phyloP scores from a whole-genome alignment of 2,113 vertebrate genomes.

The Neopipo cinnamomea region DNA sequence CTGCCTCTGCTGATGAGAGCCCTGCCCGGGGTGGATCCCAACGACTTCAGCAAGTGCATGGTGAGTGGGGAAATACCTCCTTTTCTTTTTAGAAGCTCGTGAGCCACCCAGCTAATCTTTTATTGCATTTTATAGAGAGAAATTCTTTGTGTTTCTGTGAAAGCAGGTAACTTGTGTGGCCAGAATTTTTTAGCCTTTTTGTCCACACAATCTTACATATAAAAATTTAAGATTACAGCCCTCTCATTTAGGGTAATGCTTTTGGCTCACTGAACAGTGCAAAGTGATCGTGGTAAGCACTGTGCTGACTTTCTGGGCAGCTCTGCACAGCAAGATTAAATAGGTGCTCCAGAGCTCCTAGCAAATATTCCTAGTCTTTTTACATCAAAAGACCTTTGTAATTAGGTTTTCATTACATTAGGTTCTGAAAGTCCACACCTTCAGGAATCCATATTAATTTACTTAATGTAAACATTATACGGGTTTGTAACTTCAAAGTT shows the following conservation, averaged over 20 bases:
- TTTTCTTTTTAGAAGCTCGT: neutral
- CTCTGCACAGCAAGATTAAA: neutral
- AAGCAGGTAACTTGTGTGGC: rapidly evolving
- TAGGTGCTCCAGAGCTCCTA: neutral
- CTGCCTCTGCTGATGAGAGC: constrained; percentile 97
- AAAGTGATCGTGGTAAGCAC: neutral
- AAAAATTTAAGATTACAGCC: neutral
- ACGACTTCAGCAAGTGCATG: constrained; percentile 99
- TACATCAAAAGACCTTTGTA: neutral
- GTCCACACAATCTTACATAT: too few species aligned
- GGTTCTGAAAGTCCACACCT: neutral
- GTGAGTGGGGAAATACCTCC: constrained; percentile 67
- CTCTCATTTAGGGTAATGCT: neutral
- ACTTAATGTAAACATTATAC: neutral
- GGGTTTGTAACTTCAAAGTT: neutral
- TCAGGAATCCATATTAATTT: neutral
- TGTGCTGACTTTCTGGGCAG: neutral
- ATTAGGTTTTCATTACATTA: neutral
- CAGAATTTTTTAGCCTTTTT: neutral
- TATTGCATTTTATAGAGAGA: neutral
- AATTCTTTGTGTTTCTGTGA: neutral
- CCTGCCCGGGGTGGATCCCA: constrained; percentile 95
- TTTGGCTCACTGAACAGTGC: neutral
- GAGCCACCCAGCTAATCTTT: neutral
- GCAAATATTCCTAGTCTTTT: neutral